Percentiles rank a stretch among this genome's conserved stretches.
Conservation (phyloP, 2,888 invertebrate species). For the Phalera bucephala region DNA sequence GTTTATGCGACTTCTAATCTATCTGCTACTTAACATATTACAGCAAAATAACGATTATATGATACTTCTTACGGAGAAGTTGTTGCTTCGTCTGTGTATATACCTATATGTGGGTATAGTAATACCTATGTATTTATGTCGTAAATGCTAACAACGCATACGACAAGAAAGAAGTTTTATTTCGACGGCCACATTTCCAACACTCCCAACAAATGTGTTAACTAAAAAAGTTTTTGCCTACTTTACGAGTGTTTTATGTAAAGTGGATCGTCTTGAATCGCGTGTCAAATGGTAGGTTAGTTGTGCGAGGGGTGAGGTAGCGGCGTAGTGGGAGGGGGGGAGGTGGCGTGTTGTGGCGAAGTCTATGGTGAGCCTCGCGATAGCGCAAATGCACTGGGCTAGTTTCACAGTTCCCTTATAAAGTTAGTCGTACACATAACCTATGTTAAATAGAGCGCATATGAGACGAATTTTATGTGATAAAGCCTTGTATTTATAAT, state of each 20-base stretch:
- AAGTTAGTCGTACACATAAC: neutral
- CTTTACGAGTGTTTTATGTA: constrained; percentile 52
- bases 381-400: constrained; percentile 21
- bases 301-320: constrained; percentile 6
- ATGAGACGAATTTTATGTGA: too few relatives aligned
- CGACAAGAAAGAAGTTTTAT: constrained; percentile 3
- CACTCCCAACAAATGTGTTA: constrained; percentile 31
- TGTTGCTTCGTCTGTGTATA: too few relatives aligned
- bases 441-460: too few relatives aligned
- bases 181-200: constrained; percentile 30
- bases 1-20: too few relatives aligned
- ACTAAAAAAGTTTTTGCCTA: constrained; percentile 39
- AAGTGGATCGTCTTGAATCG: constrained; percentile 41
- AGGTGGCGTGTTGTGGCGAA: constrained; percentile 10
- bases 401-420: neutral
- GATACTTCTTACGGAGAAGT: too few relatives aligned
- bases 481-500: too few relatives aligned
- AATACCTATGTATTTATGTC: too few relatives aligned
- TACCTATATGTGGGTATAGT: too few relatives aligned
- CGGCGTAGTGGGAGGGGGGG: constrained; percentile 12
- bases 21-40: too few relatives aligned
- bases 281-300: constrained; percentile 37
- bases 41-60: too few relatives aligned
- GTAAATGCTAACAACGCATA: neutral
- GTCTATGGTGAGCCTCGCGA: constrained; percentile 12